A percentile compares a stretch with the other conserved stretches of the same genome.
Conservation (phyloP, 2,113 vertebrate genomes). For the Urocynchramus pylzowi region DNA sequence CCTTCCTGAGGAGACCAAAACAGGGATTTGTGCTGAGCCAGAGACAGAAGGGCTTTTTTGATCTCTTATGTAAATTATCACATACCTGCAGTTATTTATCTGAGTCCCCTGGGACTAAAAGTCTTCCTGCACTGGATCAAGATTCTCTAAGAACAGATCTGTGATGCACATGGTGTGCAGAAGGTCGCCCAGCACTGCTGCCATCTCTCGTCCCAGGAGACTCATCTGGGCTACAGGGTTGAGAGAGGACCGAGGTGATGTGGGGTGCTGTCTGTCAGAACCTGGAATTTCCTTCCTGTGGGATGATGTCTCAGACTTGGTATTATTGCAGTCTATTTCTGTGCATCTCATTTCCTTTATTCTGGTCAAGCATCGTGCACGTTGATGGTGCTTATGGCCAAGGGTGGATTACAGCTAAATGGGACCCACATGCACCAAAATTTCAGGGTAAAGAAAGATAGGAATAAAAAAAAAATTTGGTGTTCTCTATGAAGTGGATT, state of each 20-base stretch:
- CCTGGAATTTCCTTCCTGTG: constrained; percentile 47
- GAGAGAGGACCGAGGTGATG: neutral
- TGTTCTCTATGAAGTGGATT: neutral
- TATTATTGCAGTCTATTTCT: constrained; percentile 2
- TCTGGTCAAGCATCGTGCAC: neutral
- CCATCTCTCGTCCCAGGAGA: neutral
- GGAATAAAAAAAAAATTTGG: neutral
- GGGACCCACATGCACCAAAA: neutral
- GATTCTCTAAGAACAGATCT: neutral
- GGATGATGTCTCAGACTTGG: neutral
- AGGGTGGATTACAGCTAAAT: constrained; percentile 18
- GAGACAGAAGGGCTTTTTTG: neutral
- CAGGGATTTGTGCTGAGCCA: neutral
- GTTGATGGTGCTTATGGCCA: neutral
- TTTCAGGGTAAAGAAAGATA: neutral
- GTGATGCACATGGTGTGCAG: neutral
- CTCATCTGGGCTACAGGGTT: neutral
- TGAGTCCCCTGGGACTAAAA: neutral
- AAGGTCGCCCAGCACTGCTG: neutral
- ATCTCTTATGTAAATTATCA: neutral
- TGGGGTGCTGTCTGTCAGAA: neutral
- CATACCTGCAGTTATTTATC: neutral
- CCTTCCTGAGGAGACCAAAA: neutral
- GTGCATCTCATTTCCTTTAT: constrained; percentile 52
- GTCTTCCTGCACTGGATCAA: neutral